Evolutionary conservation across 2,113 vertebrate genomes (phyloP), one percentile per base, ranked within the genome.

Genomic region (Sarotherodon lohbergeri): DNA sequence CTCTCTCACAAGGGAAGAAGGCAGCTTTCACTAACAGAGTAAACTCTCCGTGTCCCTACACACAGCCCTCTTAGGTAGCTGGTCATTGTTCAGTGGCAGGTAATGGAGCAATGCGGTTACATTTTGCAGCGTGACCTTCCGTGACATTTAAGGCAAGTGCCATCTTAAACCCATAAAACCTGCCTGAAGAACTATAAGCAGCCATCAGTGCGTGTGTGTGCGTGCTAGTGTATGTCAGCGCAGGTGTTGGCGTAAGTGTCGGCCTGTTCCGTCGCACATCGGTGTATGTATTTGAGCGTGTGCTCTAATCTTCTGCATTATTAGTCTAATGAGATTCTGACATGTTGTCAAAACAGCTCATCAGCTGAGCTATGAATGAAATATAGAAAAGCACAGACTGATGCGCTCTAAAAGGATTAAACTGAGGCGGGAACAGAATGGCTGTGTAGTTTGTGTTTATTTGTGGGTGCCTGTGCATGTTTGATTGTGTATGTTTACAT

Each of bases 321-420:
- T 93, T 95, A 90, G 91, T 90, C 84, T 90, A 92, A 93, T 93
- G 88, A 92, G 89, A 95, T 94, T 93, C 92, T 90, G 94, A 94
- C 92, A 91, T 91, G 91, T 92, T 95, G 94, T 95, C 95, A 94
- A 92, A 95, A 94, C 89, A 93, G 90, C 91, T 94, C 93, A 93
- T 95, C 93, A 94, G 78, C 55, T 79, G 90, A 90, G 91, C 86
- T 90, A 55, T 93, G 93, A 94, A 94, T 95, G 91, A 92, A 90
- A 95, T 88, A 90, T 93, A 92, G 86, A 89, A 88, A 89, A 94
- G 88, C 89, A 52, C 50, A 85, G 90, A 95, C 89, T 90, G 93
- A 91, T 88, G 84, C 78, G 34, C 87, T 82, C 73, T 92, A 86
- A 91, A 82, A 83, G 94, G 90, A 95, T 95, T 94, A 92, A 88